A percentile compares a stretch with the other conserved stretches of the same genome.
These are phyloP conservation scores for Dione vanillae DNA, from an alignment of 2,888 invertebrate species.

Conservation along the genomic window DNA sequence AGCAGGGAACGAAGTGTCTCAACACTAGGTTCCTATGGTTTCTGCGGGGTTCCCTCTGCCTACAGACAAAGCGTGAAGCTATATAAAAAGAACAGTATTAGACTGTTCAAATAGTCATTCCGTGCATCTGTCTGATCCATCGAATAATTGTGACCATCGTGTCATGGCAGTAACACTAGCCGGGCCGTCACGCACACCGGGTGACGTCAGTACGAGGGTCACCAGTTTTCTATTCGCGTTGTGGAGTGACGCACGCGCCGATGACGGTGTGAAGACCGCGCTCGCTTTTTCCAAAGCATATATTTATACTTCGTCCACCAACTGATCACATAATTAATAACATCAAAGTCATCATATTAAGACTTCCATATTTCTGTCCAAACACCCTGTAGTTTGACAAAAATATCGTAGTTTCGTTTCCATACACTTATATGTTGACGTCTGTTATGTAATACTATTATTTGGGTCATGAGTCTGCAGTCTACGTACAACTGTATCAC, in stretches of 20 bases:
- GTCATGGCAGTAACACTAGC: conserved; percentile 59
- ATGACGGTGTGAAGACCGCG: conserved; percentile 64
- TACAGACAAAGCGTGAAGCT: too few relatives aligned
- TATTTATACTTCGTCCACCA: conserved; percentile 62
- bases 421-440: background rate
- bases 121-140: conserved; percentile 11
- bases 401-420: background rate
- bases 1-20: too few relatives aligned
- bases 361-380: conserved; percentile 66
- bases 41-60: too few relatives aligned
- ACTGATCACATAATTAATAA: conserved; percentile 65
- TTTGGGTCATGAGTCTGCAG: background rate
- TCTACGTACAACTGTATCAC: background rate
- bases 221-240: conserved; percentile 79
- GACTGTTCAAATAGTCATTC: background rate
- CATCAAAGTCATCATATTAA: conserved; percentile 61
- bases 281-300: conserved; percentile 51
- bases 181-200: conserved; percentile 61
- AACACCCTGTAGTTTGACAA: conserved; percentile 32
- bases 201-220: conserved; percentile 76
- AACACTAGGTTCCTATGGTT: too few relatives aligned
- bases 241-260: conserved; percentile 75
- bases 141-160: conserved; percentile 20
- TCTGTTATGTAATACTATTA: background rate
- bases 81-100: too few relatives aligned